phyloP scores from a whole-genome alignment of 2,888 invertebrate genomes.

The Macaria notata region DNA sequence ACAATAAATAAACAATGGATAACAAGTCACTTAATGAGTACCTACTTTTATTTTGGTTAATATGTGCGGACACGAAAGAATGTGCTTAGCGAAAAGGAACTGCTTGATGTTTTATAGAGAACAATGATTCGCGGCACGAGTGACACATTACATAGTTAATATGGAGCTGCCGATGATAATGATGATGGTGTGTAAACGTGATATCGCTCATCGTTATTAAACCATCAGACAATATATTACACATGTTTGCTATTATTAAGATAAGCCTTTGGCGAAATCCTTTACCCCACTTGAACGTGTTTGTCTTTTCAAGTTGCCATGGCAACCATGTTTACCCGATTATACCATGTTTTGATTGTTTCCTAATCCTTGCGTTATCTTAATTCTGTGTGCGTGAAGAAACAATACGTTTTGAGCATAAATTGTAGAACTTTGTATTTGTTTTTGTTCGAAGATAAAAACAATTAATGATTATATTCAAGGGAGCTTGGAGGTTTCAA shows the following conservation, averaged over 20 bases:
- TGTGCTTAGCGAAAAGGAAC: no score
- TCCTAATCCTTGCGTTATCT: slow-evolving; percentile 12
- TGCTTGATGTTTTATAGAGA: no score
- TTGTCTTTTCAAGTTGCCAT: slow-evolving; percentile 46
- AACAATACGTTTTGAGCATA: neutral
- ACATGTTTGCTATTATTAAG: slow-evolving; percentile 42
- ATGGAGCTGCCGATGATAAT: neutral
- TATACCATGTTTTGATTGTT: slow-evolving; percentile 34
- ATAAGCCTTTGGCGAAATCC: slow-evolving; percentile 38
- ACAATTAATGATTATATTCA: no score
- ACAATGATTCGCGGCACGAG: no score
- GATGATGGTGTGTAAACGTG: neutral
- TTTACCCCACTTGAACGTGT: slow-evolving; percentile 38
- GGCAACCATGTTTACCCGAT: slow-evolving; percentile 46
- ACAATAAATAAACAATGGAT: no score
- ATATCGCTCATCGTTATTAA: slow-evolving; percentile 20
- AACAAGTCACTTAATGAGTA: no score
- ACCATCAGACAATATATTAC: slow-evolving; percentile 21
- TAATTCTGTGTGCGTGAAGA: neutral
- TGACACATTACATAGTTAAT: no score
- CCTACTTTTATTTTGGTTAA: no score
- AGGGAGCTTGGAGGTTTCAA: no score
- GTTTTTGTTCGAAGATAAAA: no score
- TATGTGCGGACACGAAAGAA: no score
- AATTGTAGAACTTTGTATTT: no score